These are phyloP conservation scores for Dromiciops gliroides DNA, from an alignment of 2,113 vertebrate genomes.

Conservation along the genomic window DNA sequence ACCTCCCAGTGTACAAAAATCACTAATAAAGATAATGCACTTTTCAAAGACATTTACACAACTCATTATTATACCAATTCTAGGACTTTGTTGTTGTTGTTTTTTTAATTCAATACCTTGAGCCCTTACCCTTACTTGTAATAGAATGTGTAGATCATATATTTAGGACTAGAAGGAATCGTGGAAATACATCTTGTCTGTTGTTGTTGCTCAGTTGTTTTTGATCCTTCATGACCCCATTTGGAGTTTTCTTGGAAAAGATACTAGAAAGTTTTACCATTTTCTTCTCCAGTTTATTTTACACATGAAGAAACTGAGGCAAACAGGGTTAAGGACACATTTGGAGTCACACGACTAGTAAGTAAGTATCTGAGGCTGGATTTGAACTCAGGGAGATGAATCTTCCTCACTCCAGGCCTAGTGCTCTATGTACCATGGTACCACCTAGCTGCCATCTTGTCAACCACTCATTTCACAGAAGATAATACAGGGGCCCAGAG, in stretches of 20 bases:
- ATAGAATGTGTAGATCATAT: not conserved
- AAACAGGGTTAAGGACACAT: not conserved
- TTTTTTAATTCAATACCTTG: not conserved
- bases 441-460: not conserved
- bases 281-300: not conserved
- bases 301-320: not conserved
- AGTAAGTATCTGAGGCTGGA: not conserved
- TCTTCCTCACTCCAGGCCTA: not conserved
- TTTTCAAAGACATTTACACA: not conserved
- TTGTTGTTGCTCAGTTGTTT: not conserved
- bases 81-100: not conserved
- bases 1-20: not conserved
- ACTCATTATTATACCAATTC: not conserved
- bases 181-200: not conserved
- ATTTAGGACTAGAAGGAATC: not conserved
- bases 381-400: not conserved
- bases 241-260: not conserved
- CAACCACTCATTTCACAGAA: not conserved
- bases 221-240: not conserved
- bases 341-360: not conserved
- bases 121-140: not conserved
- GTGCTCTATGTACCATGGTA: not conserved
- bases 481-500: not conserved
- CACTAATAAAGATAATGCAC: not conserved
- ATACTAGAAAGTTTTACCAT: not conserved